Percentiles rank a stretch among this genome's conserved stretches.
Evolutionary conservation across 2,888 invertebrate genomes (phyloP).

Genomic region (Acanthococcus lagerstroemiae): DNA sequence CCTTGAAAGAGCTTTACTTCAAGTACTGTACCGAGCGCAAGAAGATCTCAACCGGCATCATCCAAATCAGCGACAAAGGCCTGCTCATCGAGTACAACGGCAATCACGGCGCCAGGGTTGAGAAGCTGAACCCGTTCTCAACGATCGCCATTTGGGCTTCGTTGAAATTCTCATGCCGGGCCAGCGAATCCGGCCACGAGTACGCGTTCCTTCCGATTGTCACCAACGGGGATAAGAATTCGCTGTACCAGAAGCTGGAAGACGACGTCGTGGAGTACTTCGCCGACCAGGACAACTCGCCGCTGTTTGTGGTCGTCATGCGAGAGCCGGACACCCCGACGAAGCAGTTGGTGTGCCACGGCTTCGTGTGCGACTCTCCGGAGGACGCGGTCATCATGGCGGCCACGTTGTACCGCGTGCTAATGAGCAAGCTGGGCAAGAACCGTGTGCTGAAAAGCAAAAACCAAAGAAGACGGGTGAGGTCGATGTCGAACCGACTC

Average conservation of each 20-base stretch:
- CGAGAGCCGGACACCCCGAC: slow-evolving; percentile 58
- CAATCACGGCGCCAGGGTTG: slow-evolving; percentile 12
- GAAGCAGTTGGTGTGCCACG: slow-evolving; percentile 78
- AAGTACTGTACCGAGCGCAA: slow-evolving; percentile 29
- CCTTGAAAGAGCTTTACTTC: slow-evolving; percentile 61
- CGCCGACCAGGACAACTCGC: slow-evolving; percentile 54
- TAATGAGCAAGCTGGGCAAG: slow-evolving; percentile 50
- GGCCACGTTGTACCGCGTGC: slow-evolving; percentile 77
- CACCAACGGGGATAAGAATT: slow-evolving; percentile 59
- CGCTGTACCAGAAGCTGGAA: slow-evolving; percentile 41
- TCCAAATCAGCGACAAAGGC: slow-evolving; percentile 59
- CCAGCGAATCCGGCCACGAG: slow-evolving; percentile 41
- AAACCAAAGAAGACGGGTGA: background rate
- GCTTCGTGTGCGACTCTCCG: slow-evolving; percentile 77
- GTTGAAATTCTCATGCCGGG: slow-evolving; percentile 66
- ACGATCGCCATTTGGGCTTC: slow-evolving; percentile 91
- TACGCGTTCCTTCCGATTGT: slow-evolving; percentile 77
- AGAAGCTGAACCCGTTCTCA: slow-evolving; percentile 64
- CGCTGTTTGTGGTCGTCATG: slow-evolving; percentile 85
- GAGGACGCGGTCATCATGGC: slow-evolving; percentile 88
- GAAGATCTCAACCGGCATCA: slow-evolving; percentile 33
- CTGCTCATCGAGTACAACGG: slow-evolving; percentile 45
- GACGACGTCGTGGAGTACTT: slow-evolving; percentile 34
- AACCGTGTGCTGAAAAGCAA: slow-evolving; percentile 1
- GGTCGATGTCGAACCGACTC: background rate